Conservation (phyloP, 2,113 vertebrate genomes). For the Chascanopsetta lugubris region DNA sequence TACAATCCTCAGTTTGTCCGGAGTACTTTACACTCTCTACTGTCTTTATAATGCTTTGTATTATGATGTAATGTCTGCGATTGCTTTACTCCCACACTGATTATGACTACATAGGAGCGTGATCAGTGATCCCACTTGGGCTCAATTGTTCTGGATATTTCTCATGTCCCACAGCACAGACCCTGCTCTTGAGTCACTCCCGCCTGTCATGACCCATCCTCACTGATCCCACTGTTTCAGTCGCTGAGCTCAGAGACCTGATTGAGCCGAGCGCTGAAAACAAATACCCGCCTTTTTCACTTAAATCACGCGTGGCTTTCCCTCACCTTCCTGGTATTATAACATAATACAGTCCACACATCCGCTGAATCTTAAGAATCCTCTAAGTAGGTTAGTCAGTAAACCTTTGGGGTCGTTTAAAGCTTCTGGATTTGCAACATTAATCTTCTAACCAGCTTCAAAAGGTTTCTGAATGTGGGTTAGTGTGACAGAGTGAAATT, state of each 20-base stretch:
- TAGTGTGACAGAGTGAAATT: slow-evolving; percentile 21
- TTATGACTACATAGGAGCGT: slow-evolving; percentile 30
- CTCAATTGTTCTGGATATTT: slow-evolving; percentile 41
- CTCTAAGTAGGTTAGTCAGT: slow-evolving; percentile 14
- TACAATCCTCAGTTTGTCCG: too few relatives aligned
- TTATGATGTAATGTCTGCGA: slow-evolving; percentile 39
- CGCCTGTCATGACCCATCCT: slow-evolving; percentile 50
- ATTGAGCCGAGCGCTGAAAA: slow-evolving; percentile 17
- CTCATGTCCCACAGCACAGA: slow-evolving; percentile 31
- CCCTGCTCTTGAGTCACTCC: slow-evolving; percentile 55
- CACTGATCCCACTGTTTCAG: slow-evolving; percentile 20
- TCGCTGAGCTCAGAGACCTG: slow-evolving; percentile 34
- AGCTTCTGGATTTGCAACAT: slow-evolving; percentile 19
- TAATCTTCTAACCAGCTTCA: slow-evolving; percentile 22
- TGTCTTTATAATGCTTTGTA: slow-evolving; percentile 22
- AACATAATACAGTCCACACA: slow-evolving; percentile 22
- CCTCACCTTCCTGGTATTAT: slow-evolving; percentile 25
- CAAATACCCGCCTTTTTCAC: slow-evolving; percentile 1
- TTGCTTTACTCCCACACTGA: slow-evolving; percentile 43
- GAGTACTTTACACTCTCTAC: too few relatives aligned
- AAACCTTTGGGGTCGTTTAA: slow-evolving; percentile 7
- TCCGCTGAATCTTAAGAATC: slow-evolving; percentile 16
- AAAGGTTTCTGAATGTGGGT: slow-evolving; percentile 38
- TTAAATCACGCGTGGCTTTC: slow-evolving; percentile 22
- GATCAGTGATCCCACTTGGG: slow-evolving; percentile 42